phyloP scores from a whole-genome alignment of 2,888 invertebrate genomes.

The Glyphotaelius pellucidus region DNA sequence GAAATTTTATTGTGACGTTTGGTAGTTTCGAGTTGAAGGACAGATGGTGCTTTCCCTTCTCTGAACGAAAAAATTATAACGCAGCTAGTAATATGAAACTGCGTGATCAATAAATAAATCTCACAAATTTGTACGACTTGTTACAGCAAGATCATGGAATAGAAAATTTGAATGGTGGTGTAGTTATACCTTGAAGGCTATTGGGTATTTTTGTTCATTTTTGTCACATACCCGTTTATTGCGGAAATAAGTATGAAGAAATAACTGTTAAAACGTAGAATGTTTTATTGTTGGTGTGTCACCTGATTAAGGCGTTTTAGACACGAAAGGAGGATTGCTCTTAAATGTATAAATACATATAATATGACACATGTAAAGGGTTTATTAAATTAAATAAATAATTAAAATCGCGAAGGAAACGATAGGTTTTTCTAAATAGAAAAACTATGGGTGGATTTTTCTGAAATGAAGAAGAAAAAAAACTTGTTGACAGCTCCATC shows the following conservation, averaged over 20 bases:
- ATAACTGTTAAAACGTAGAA: neutral
- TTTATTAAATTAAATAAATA: neutral
- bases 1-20: constrained; percentile 24
- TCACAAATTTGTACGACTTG: neutral
- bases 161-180: neutral
- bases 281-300: neutral
- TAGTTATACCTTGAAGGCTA: neutral
- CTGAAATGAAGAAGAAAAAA: too few relatives aligned
- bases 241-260: neutral
- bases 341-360: neutral
- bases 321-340: neutral
- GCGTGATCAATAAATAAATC: neutral
- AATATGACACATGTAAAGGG: too few relatives aligned
- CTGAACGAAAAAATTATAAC: neutral
- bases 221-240: constrained; percentile 1
- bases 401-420: neutral
- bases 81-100: neutral
- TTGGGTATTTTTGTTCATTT: neutral
- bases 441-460: too few relatives aligned
- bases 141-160: neutral
- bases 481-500: too few relatives aligned
- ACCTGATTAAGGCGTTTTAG: neutral
- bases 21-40: constrained; percentile 23
- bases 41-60: constrained; percentile 40
- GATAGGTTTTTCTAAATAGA: too few relatives aligned